phyloP scores from a whole-genome alignment of 2,797 vertebrate species.

The Macropodus opercularis region DNA sequence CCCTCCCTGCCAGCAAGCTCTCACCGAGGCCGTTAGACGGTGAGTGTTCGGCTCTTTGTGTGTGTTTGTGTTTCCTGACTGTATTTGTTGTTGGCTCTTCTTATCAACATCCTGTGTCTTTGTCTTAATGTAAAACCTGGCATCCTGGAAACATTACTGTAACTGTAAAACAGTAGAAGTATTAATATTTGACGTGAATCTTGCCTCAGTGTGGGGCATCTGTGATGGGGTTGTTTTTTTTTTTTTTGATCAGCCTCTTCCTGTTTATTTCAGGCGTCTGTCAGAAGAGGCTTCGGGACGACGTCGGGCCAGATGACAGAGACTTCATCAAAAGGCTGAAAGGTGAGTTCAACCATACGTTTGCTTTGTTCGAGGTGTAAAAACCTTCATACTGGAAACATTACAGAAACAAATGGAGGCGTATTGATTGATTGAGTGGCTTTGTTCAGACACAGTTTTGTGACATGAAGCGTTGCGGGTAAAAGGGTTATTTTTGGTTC shows the following conservation, averaged over 20 bases:
- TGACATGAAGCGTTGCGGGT: too few relatives aligned
- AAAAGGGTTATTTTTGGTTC: too few relatives aligned
- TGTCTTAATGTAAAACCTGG: not conserved
- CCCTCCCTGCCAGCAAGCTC: conserved; percentile 87
- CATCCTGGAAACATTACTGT: too few relatives aligned
- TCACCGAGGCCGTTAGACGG: conserved; percentile 89
- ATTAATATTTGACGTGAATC: too few relatives aligned
- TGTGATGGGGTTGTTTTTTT: too few relatives aligned
- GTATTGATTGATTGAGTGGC: too few relatives aligned
- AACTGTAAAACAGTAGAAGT: too few relatives aligned
- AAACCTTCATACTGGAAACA: not conserved
- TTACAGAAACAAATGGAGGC: not conserved
- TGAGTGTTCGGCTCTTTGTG: conserved; percentile 65
- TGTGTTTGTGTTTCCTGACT: not conserved
- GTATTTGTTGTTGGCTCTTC: too few relatives aligned
- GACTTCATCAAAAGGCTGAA: conserved; percentile 96
- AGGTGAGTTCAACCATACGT: conserved; percentile 80
- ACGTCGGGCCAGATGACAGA: conserved; percentile 88
- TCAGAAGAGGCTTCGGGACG: conserved; percentile 91
- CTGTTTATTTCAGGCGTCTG: conserved; percentile 81
- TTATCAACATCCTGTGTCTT: not conserved
- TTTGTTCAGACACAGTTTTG: too few relatives aligned
- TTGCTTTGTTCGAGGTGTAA: conserved; percentile 4
- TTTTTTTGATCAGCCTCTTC: too few relatives aligned
- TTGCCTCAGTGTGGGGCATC: not conserved